Conservation (phyloP, 35 echinoderm and acorn worm species). For the Lytechinus variegatus region DNA sequence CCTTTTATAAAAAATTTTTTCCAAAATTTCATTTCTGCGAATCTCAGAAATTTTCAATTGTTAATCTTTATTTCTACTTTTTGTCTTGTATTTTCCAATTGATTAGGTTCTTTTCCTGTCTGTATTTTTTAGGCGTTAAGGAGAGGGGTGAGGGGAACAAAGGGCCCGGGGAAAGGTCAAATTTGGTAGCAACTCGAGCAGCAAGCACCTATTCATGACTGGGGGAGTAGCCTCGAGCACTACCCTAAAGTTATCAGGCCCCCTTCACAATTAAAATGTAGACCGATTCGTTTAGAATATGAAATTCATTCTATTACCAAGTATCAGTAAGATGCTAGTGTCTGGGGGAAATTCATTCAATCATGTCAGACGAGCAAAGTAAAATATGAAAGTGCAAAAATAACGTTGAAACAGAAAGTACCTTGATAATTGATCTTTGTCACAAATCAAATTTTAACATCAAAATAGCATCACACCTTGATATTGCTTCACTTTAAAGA, state of each 20-base stretch:
- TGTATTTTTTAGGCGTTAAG: neutral
- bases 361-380: no score
- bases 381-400: no score
- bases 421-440: no score
- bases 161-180: neutral
- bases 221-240: neutral
- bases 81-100: neutral
- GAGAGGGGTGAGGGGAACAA: conserved; percentile 14
- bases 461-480: no score
- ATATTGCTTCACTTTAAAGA: no score
- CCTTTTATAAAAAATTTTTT: neutral
- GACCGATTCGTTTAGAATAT: neutral
- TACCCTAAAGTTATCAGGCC: neutral
- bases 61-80: neutral
- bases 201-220: neutral
- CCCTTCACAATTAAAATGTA: neutral
- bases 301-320: no score
- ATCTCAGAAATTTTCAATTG: neutral
- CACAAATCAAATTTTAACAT: no score
- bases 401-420: no score
- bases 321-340: no score
- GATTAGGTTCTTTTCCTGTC: neutral
- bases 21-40: neutral
- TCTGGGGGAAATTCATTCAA: no score
- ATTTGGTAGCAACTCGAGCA: conserved; percentile 23